Evolutionary conservation across 2,797 vertebrate genomes (phyloP).

Genomic region (Neosilurus hyrtlii): DNA sequence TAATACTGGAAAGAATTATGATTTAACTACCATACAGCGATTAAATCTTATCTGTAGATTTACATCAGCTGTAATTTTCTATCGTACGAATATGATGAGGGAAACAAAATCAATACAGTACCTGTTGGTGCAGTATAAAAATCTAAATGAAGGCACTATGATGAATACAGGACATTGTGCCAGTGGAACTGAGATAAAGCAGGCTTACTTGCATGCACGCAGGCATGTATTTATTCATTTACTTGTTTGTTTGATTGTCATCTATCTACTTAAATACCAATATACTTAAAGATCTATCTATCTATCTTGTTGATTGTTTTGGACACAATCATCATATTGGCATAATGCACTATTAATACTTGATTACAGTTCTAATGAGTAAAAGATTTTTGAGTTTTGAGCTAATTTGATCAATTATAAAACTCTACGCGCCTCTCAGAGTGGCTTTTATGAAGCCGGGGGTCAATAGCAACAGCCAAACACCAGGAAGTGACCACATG

Average conservation of each 20-base stretch:
- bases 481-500: conserved; percentile 80
- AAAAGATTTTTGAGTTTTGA: not conserved
- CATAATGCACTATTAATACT: conserved; percentile 4
- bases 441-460: conserved; percentile 29
- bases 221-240: not conserved
- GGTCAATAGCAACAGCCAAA: conserved; percentile 63
- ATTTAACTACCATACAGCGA: not conserved
- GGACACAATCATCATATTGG: not conserved
- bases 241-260: too few species aligned
- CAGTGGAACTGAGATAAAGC: conserved; percentile 24
- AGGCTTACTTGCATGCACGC: conserved; percentile 19
- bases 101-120: not conserved
- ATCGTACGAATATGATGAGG: not conserved
- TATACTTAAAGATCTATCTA: too few species aligned
- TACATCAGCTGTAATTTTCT: not conserved
- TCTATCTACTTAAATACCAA: too few species aligned
- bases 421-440: not conserved
- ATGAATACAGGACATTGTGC: conserved; percentile 19
- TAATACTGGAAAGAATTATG: not conserved
- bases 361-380: not conserved
- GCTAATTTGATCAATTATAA: conserved; percentile 1
- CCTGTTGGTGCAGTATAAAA: not conserved
- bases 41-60: not conserved
- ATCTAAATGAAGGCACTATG: not conserved
- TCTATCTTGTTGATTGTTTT: not conserved